phyloP scores from a whole-genome alignment of 1,140 invertebrate species.

The Acromyrmex heyeri region DNA sequence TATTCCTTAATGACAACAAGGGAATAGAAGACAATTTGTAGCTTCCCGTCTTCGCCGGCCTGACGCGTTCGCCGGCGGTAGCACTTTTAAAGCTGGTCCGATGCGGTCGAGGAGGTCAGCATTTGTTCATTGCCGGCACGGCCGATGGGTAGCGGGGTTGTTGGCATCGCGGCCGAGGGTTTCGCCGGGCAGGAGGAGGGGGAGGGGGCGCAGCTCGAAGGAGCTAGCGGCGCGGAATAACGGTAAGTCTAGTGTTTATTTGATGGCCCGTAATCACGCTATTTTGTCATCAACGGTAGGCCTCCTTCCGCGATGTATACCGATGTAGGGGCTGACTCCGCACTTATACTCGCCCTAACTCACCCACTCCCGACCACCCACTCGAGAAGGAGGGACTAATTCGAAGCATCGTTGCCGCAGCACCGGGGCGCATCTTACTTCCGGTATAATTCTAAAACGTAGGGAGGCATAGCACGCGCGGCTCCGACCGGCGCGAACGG shows the following conservation, averaged over 20 bases:
- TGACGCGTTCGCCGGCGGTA: slow-evolving; percentile 28
- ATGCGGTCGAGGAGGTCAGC: slow-evolving; percentile 75
- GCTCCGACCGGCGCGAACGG: not conserved
- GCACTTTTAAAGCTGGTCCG: slow-evolving; percentile 53
- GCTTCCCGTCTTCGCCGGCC: slow-evolving; percentile 34
- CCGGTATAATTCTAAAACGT: slow-evolving; percentile 72
- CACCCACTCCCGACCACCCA: slow-evolving; percentile 65
- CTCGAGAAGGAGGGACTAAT: slow-evolving; percentile 76
- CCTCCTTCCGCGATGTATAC: slow-evolving; percentile 76
- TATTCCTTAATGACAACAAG: slow-evolving; percentile 57
- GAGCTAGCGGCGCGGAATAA: slow-evolving; percentile 81
- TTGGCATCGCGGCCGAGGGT: slow-evolving; percentile 71
- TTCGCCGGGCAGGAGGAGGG: not conserved
- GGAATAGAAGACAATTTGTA: slow-evolving; percentile 47
- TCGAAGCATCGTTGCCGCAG: slow-evolving; percentile 73
- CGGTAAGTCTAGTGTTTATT: slow-evolving; percentile 85
- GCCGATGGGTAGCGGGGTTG: slow-evolving; percentile 66
- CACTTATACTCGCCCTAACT: slow-evolving; percentile 74
- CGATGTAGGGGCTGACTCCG: slow-evolving; percentile 68
- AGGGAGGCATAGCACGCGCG: slow-evolving; percentile 55
- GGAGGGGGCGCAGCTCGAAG: slow-evolving; percentile 64
- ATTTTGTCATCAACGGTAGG: slow-evolving; percentile 85
- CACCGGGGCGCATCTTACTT: slow-evolving; percentile 74
- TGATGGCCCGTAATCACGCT: slow-evolving; percentile 86
- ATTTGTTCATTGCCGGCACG: slow-evolving; percentile 65